A percentile compares a stretch with the other conserved stretches of the same genome.
Conservation (phyloP, 2,888 invertebrate genomes). For the Amaurobius ferox region DNA sequence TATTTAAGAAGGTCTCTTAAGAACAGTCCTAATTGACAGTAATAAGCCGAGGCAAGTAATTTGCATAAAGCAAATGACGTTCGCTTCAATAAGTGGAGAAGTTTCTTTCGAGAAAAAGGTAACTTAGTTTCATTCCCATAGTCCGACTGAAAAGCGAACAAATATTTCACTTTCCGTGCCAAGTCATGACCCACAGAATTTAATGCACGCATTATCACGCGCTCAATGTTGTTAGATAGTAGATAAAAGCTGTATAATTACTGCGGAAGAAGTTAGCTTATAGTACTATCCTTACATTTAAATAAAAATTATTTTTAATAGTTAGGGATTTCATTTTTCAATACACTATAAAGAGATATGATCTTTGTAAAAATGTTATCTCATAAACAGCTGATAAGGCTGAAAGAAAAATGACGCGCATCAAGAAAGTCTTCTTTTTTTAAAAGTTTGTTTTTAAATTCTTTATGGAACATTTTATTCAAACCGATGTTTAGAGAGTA, state of each 20-base stretch:
- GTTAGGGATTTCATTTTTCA: no score
- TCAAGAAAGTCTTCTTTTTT: no score
- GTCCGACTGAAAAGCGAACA: not conserved
- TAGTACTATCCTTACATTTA: no score
- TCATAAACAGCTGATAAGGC: no score
- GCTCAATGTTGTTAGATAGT: not conserved
- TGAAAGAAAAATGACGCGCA: no score
- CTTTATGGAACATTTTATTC: no score
- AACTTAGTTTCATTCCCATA: not conserved
- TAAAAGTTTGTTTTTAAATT: no score
- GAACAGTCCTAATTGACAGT: constrained; percentile 62
- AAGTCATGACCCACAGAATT: not conserved
- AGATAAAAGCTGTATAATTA: not conserved
- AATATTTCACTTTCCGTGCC: not conserved
- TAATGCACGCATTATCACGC: not conserved
- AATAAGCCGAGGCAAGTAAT: constrained; percentile 55
- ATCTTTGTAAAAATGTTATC: no score
- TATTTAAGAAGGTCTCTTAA: constrained; percentile 57
- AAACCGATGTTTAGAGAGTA: no score
- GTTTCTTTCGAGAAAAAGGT: not conserved
- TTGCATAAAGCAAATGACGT: constrained; percentile 67
- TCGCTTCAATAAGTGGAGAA: constrained; percentile 6
- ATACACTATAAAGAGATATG: no score
- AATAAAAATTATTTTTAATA: no score
- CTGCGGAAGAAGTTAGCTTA: no score